phyloP scores from a whole-genome alignment of 2,797 vertebrate species.

The Microctenopoma stevenorrisi region DNA sequence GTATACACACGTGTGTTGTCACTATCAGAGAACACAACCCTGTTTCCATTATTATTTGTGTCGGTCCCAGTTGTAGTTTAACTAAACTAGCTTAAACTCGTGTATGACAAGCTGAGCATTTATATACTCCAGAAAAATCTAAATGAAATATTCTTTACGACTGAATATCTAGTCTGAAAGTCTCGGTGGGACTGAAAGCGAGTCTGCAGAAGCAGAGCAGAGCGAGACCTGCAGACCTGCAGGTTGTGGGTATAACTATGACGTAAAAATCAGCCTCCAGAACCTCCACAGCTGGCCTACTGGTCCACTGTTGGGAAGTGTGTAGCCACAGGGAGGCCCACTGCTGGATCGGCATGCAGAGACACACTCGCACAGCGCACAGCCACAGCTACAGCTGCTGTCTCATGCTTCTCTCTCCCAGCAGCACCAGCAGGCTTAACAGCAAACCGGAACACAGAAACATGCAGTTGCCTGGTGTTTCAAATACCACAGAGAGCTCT shows the following conservation, averaged over 20 bases:
- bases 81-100: too few species aligned
- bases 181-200: background rate
- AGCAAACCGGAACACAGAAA: conserved; percentile 51
- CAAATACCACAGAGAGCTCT: conserved; percentile 44
- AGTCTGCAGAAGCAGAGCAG: too few species aligned
- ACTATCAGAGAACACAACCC: conserved; percentile 7
- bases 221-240: background rate
- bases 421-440: conserved; percentile 59
- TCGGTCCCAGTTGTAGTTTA: too few species aligned
- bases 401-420: conserved; percentile 30
- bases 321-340: too few species aligned
- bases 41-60: background rate
- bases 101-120: too few species aligned
- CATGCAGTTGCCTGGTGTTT: conserved; percentile 52
- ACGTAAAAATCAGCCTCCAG: background rate
- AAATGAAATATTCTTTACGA: too few species aligned
- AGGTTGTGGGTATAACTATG: background rate
- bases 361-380: conserved; percentile 21
- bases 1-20: background rate
- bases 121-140: too few species aligned
- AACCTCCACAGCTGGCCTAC: too few species aligned
- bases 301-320: background rate
- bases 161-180: too few species aligned
- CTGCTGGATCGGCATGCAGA: background rate
- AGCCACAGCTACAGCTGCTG: conserved; percentile 41